phyloP scores from a whole-genome alignment of 2,888 invertebrate genomes.

The Trachelus iudaicus region DNA sequence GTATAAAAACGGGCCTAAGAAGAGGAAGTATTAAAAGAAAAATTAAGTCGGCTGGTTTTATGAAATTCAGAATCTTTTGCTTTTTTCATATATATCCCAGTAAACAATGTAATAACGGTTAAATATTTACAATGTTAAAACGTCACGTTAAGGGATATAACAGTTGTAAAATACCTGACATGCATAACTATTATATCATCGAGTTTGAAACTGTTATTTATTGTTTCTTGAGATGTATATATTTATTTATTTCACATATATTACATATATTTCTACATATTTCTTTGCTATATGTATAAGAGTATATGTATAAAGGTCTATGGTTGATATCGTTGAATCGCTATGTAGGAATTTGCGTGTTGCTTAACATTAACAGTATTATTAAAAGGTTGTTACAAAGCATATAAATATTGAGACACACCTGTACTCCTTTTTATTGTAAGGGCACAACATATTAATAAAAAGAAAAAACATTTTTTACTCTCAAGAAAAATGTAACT shows the following conservation, averaged over 20 bases:
- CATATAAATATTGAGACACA: slow-evolving; percentile 7
- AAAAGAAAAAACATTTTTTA: slow-evolving; percentile 31
- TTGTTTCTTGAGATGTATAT: not conserved
- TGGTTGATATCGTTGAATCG: not conserved
- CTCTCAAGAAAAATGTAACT: slow-evolving; percentile 14
- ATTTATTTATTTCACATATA: not conserved
- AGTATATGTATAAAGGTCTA: not conserved
- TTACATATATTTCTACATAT: not conserved
- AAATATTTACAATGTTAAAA: not conserved
- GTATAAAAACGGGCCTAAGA: not conserved
- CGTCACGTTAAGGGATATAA: not conserved
- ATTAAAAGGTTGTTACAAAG: slow-evolving; percentile 23
- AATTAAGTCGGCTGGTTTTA: not conserved
- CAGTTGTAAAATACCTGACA: not conserved
- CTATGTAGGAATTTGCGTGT: not conserved
- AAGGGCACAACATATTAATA: slow-evolving; percentile 27
- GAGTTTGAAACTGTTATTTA: not conserved
- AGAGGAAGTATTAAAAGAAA: not conserved
- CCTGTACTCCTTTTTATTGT: slow-evolving; percentile 23
- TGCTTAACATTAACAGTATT: slow-evolving; percentile 25
- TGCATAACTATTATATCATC: not conserved
- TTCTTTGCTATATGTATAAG: not conserved
- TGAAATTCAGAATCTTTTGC: not conserved
- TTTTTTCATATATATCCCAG: not conserved
- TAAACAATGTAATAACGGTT: not conserved